Percentiles rank a stretch among this genome's conserved stretches.
Conservation (phyloP, 2,888 invertebrate genomes). For the Zygaena filipendulae region DNA sequence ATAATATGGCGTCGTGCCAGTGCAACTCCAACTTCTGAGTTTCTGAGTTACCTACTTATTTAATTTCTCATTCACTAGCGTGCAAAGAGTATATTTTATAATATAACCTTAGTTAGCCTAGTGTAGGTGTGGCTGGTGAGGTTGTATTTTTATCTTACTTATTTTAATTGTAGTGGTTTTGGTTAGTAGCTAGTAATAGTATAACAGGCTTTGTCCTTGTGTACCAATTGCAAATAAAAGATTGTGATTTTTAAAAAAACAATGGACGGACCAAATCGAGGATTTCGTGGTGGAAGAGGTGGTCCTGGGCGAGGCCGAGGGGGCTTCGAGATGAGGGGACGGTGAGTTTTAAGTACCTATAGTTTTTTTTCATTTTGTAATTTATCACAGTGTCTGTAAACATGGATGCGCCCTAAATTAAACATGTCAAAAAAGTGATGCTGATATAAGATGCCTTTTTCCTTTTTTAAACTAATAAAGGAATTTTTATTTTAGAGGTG, state of each 20-base stretch:
- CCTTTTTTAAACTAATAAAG: too few species aligned
- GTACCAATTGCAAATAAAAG: not conserved
- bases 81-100: too few species aligned
- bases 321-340: conserved; percentile 58
- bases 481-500: conserved; percentile 21
- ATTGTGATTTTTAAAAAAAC: not conserved
- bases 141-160: too few species aligned
- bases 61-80: too few species aligned
- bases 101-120: too few species aligned
- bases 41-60: too few species aligned
- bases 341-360: too few species aligned
- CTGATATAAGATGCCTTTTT: not conserved
- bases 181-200: not conserved
- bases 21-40: too few species aligned
- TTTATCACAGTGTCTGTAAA: not conserved
- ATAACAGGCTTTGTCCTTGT: too few species aligned
- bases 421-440: not conserved
- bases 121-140: too few species aligned
- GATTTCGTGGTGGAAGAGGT: conserved; percentile 55
- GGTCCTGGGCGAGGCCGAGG: conserved; percentile 51
- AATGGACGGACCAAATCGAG: conserved; percentile 46
- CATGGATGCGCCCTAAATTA: not conserved
- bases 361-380: not conserved
- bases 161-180: not conserved
- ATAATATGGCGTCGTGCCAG: too few species aligned